Conservation (phyloP, 2,888 invertebrate species). For the Blastobasis lacticolella region DNA sequence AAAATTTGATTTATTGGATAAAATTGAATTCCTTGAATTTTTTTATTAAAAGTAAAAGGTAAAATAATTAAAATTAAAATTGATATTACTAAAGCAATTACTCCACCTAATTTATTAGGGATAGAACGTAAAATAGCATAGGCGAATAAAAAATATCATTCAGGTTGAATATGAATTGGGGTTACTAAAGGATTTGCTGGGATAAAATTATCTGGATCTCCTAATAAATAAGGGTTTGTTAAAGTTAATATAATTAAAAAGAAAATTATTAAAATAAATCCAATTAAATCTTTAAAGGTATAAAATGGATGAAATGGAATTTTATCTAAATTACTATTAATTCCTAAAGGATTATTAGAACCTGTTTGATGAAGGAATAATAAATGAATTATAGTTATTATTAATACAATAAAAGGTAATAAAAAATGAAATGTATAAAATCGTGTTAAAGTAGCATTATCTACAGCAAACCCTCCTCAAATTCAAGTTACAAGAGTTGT, state of each 20-base stretch:
- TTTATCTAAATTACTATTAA: too few relatives aligned
- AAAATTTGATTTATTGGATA: too few relatives aligned
- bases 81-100: constrained; percentile 78
- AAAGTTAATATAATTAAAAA: constrained; percentile 68
- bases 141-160: constrained; percentile 90
- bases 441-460: constrained; percentile 84
- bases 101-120: constrained; percentile 86
- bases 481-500: constrained; percentile 78
- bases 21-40: too few relatives aligned
- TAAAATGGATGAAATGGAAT: too few relatives aligned
- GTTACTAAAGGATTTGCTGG: constrained; percentile 80
- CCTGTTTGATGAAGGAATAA: too few relatives aligned
- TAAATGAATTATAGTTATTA: too few relatives aligned
- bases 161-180: constrained; percentile 85
- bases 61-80: too few relatives aligned
- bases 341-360: too few relatives aligned
- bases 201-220: constrained; percentile 84
- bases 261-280: constrained; percentile 73
- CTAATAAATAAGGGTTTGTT: constrained; percentile 74
- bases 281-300: too few relatives aligned
- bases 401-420: too few relatives aligned
- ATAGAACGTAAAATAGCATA: constrained; percentile 87
- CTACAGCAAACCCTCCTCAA: constrained; percentile 84
- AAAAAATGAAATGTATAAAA: too few relatives aligned
- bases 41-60: too few relatives aligned